Percentiles rank a stretch among this genome's conserved stretches.
Conservation (phyloP, 2,797 vertebrate species). For the Cirrhinus molitorella region DNA sequence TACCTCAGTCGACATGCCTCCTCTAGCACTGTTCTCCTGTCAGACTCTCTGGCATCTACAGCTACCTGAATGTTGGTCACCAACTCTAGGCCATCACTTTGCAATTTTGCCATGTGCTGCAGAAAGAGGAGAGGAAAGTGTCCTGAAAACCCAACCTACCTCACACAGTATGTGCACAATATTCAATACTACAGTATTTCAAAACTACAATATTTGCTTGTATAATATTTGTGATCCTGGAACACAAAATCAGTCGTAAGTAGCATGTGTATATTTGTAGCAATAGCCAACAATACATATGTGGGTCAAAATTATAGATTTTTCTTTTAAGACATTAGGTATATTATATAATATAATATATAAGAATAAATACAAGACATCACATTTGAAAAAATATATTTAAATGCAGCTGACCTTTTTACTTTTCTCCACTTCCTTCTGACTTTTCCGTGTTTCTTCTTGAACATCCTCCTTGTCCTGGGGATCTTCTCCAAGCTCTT, state of each 20-base stretch:
- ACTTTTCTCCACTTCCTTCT: conserved; percentile 74
- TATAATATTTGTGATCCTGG: background rate
- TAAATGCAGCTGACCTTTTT: conserved; percentile 71
- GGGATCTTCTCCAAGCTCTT: conserved; percentile 70
- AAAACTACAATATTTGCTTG: background rate
- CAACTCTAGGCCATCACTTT: conserved; percentile 74
- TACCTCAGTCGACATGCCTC: conserved; percentile 81
- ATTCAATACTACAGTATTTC: background rate
- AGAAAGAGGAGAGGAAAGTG: background rate
- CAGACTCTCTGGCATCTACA: conserved; percentile 78
- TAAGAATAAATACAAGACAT: background rate
- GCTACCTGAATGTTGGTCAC: conserved; percentile 84
- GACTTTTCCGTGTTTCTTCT: conserved; percentile 72
- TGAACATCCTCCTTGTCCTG: conserved; percentile 59
- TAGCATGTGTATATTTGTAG: too few relatives aligned
- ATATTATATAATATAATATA: background rate
- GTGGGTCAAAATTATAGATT: too few relatives aligned
- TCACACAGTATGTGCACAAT: background rate
- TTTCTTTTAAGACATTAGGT: too few relatives aligned
- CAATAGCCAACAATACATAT: too few relatives aligned
- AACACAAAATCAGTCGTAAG: too few relatives aligned
- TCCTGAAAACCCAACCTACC: background rate
- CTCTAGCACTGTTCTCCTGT: conserved; percentile 75
- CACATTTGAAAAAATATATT: background rate
- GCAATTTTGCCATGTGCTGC: conserved; percentile 78